Conservation (phyloP, 2,113 vertebrate genomes). For the Petrocephalus zakoni region DNA sequence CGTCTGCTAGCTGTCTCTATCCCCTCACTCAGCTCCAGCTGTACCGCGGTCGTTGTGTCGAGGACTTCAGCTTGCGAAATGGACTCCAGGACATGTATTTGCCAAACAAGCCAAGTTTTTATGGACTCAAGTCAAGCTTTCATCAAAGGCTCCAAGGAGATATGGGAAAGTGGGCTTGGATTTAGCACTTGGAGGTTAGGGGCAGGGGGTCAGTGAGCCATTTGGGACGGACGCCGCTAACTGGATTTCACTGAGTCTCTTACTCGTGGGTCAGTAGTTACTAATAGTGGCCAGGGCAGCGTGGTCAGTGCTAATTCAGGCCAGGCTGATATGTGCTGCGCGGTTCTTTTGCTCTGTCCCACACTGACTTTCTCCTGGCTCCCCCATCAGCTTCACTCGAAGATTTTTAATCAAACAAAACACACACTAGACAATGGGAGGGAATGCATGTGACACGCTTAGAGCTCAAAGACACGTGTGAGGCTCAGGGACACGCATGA, state of each 20-base stretch:
- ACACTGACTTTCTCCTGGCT: constrained; percentile 4
- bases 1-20: not conserved
- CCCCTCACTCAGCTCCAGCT: not conserved
- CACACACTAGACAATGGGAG: not conserved
- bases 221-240: constrained; percentile 11
- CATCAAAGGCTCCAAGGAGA: not conserved
- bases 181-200: constrained; percentile 4
- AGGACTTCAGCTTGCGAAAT: not conserved
- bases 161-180: not conserved
- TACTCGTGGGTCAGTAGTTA: constrained; percentile 48
- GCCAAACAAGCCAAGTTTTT: constrained; percentile 1
- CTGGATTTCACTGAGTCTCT: constrained; percentile 32
- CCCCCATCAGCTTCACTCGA: constrained; percentile 7
- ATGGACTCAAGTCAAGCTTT: constrained; percentile 17
- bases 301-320: not conserved
- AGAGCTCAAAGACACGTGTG: not conserved
- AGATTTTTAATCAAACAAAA: constrained; percentile 23
- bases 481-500: not conserved
- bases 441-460: not conserved
- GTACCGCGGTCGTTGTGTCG: not conserved
- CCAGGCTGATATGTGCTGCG: not conserved
- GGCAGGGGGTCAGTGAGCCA: not conserved
- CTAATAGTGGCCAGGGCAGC: constrained; percentile 17
- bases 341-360: not conserved
- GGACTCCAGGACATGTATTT: not conserved